phyloP scores from a whole-genome alignment of 2,888 invertebrate genomes.

The Erebia epiphron region DNA sequence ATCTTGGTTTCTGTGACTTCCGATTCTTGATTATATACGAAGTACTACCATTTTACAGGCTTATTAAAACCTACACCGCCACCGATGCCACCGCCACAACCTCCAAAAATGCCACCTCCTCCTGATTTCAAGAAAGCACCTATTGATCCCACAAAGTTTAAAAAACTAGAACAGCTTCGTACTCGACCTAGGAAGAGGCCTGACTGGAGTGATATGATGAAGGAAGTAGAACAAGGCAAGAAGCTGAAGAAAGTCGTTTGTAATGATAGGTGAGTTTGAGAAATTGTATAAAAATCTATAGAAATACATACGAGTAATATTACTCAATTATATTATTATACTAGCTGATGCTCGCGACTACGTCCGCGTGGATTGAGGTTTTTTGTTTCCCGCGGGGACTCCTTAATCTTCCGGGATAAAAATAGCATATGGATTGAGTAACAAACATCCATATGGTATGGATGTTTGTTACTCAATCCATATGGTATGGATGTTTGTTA shows the following conservation, averaged over 20 bases:
- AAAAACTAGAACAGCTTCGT: conserved; percentile 88
- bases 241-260: conserved; percentile 92
- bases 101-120: conserved; percentile 85
- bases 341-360: too few species aligned
- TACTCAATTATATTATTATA: neutral
- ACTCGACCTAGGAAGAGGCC: conserved; percentile 91
- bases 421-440: too few species aligned
- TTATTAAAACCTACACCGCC: conserved; percentile 79
- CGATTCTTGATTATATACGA: too few species aligned
- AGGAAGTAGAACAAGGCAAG: conserved; percentile 92
- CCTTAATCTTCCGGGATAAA: too few species aligned
- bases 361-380: too few species aligned
- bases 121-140: conserved; percentile 84
- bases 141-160: conserved; percentile 83
- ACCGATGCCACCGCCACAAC: conserved; percentile 88
- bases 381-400: too few species aligned
- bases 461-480: too few species aligned
- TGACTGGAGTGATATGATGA: conserved; percentile 95
- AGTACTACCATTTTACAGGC: conserved; percentile 50
- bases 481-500: too few species aligned
- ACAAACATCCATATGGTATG: too few species aligned
- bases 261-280: conserved; percentile 86
- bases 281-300: neutral
- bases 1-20: too few species aligned
- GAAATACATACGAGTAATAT: too few species aligned